Percentiles rank a stretch among this genome's conserved stretches.
These are phyloP conservation scores for Merops nubicus DNA, from an alignment of 2,113 vertebrate species.

Conservation along the genomic window DNA sequence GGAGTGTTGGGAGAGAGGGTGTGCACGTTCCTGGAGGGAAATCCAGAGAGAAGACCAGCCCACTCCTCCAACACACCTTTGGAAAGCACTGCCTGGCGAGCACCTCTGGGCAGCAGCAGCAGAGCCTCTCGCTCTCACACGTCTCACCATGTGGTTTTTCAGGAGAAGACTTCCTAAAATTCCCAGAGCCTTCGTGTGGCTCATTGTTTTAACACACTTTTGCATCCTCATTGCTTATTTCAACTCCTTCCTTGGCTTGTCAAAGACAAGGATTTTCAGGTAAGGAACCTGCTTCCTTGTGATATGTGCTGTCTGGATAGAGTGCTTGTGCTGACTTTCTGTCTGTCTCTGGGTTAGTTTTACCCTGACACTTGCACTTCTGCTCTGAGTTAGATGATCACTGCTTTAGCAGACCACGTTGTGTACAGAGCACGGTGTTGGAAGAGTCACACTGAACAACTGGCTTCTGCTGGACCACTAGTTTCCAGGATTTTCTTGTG, in stretches of 20 bases:
- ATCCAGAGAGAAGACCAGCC: neutral
- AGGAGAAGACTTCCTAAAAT: neutral
- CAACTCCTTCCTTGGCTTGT: neutral
- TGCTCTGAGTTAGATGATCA: neutral
- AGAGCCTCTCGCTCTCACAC: accelerated
- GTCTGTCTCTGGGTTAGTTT: neutral
- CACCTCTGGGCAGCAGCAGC: neutral
- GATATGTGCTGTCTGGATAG: neutral
- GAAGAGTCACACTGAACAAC: neutral
- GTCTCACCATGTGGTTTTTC: neutral
- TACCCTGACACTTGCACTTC: neutral
- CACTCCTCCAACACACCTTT: neutral
- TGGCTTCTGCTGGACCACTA: accelerated
- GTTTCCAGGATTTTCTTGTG: neutral
- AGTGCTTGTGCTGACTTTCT: neutral
- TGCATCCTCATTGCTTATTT: neutral
- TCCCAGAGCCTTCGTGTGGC: neutral
- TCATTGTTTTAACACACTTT: neutral
- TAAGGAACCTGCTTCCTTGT: neutral
- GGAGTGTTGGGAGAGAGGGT: neutral
- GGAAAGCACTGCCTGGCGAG: neutral
- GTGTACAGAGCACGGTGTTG: neutral
- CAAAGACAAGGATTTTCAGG: neutral
- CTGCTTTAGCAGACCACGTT: neutral
- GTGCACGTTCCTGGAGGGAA: neutral